Percentiles rank a stretch among this genome's conserved stretches.
phyloP scores from a whole-genome alignment of 64 coral and sea anemone genomes.

The Porites lutea region DNA sequence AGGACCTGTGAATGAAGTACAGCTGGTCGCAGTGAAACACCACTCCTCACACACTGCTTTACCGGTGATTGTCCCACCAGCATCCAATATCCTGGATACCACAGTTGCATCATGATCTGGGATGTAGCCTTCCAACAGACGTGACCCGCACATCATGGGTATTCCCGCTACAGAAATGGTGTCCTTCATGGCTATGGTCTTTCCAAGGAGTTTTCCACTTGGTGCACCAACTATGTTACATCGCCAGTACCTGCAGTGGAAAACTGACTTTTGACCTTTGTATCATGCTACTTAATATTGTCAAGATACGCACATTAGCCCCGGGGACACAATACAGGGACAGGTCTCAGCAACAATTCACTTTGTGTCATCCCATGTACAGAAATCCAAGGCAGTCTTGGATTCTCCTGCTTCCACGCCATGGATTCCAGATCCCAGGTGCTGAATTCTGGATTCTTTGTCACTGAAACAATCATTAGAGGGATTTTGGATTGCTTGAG shows the following conservation, averaged over 20 bases:
- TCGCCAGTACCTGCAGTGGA: constrained; percentile 34
- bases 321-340: no score
- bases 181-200: constrained; percentile 60
- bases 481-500: no score
- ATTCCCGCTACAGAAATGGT: constrained; percentile 51
- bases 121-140: constrained; percentile 40
- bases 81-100: constrained; percentile 49
- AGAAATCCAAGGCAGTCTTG: no score
- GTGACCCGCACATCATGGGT: constrained; percentile 57
- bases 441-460: no score
- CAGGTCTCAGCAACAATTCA: no score
- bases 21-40: constrained; percentile 26
- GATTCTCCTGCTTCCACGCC: no score
- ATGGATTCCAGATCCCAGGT: no score
- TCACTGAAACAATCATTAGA: no score
- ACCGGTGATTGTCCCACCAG: constrained; percentile 37
- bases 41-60: constrained; percentile 65
- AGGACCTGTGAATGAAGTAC: constrained; percentile 48
- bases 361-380: no score
- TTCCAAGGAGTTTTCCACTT: constrained; percentile 41
- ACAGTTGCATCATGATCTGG: constrained; percentile 65
- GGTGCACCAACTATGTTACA: constrained; percentile 44
- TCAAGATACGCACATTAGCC: no score
- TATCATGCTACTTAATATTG: no score
- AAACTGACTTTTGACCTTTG: no score